Conservation (phyloP, 2,113 vertebrate species). For the Hiodon alosoides region DNA sequence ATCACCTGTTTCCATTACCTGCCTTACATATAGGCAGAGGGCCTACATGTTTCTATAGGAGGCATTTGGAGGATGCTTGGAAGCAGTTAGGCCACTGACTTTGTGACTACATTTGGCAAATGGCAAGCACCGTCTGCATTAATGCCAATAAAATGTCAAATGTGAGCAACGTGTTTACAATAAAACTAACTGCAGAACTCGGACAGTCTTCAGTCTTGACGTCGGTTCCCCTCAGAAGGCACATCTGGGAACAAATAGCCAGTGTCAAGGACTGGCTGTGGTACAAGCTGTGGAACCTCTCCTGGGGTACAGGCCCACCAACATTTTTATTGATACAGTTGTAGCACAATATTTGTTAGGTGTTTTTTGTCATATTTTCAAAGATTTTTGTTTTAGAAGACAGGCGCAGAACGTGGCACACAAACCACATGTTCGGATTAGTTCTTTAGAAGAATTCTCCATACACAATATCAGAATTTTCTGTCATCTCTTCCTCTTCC, state of each 20-base stretch:
- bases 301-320: slow-evolving; percentile 10
- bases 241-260: neutral
- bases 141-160: slow-evolving; percentile 47
- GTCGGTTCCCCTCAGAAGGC: slow-evolving; percentile 22
- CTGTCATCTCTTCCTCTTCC: too few relatives aligned
- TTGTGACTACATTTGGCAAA: slow-evolving; percentile 50
- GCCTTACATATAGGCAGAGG: neutral
- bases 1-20: neutral
- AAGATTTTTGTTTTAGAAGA: too few relatives aligned
- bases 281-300: neutral
- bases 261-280: neutral
- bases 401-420: neutral
- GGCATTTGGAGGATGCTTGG: too few relatives aligned
- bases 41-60: neutral
- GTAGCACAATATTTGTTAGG: too few relatives aligned
- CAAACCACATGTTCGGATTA: neutral
- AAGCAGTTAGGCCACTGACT: slow-evolving; percentile 16
- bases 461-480: too few relatives aligned
- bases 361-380: too few relatives aligned
- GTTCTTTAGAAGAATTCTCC: too few relatives aligned
- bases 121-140: slow-evolving; percentile 47
- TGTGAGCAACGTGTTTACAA: slow-evolving; percentile 50
- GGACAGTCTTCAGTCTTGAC: slow-evolving; percentile 43
- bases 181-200: slow-evolving; percentile 52
- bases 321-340: neutral